Base-by-base conservation (phyloP, 2,888 invertebrate genomes). In the Agonopterix subpropinquella region DNA sequence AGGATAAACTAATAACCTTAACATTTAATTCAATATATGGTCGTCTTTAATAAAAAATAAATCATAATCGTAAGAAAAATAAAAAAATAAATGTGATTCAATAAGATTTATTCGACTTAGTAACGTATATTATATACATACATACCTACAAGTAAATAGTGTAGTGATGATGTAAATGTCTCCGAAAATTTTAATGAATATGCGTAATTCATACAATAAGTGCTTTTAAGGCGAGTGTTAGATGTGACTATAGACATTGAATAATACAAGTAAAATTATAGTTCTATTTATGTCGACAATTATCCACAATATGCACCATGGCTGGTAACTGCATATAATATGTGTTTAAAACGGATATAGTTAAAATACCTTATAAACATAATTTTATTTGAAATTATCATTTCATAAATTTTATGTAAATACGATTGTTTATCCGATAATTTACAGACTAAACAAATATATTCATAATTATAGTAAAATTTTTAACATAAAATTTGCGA, bases 61-160 rank as follows among this genome's bases (percentile, higher is more conserved):
- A 58, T 53, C 53, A 55, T 67, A 64, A 67, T 64, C 57, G 51
- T 70, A 70, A 67, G 65, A 58, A 49, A 50, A 61, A 66, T 69
- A 66, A 73, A 28, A 28, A 28, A 70, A 59, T 61, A 64, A 80
- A 80, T 80, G 80, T 80, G 80, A 80, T 80, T 80, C 80, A 77
- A 74, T 74, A 68, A 11, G 10, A 65, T 67, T 73, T 75, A 75
- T 73, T 62, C 65, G 61, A 55, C 55, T 28, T 65, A 61, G 62
- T 61, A 48, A 66, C 57, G 52, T 73, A 69, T 59, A 67, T 62
- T n/a, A n/a, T n/a, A n/a, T n/a, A n/a, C n/a, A 44, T 36, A 43
- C 36, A 41, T n/a, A 45, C 7, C 2, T 44, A 35, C 10, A 28
- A 28, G 28, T 28, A 28, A 18, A 28, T 28, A 28, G 28, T 28